These are phyloP conservation scores for Xiphophorus maculatus DNA, from an alignment of 2,113 vertebrate species.

Conservation along the genomic window DNA sequence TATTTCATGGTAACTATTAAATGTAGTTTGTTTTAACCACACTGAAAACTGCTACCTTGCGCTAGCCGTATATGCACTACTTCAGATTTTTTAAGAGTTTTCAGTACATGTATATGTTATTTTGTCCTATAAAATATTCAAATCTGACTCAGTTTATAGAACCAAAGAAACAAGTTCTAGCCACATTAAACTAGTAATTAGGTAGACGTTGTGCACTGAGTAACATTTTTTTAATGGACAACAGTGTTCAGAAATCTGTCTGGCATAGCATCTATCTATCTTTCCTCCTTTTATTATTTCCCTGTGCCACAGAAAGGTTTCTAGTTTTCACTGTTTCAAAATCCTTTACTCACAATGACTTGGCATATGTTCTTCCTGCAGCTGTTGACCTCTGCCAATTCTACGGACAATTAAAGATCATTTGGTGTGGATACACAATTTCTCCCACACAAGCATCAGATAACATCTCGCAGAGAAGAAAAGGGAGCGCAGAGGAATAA, in stretches of 20 bases:
- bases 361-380: slow-evolving; percentile 56
- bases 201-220: no score
- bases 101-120: no score
- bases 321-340: slow-evolving; percentile 27
- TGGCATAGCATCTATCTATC: no score
- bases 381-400: slow-evolving; percentile 66
- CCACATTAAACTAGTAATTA: no score
- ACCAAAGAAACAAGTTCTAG: background rate
- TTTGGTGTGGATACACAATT: slow-evolving; percentile 64
- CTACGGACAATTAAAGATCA: slow-evolving; percentile 71
- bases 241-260: background rate
- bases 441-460: slow-evolving; percentile 73
- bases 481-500: slow-evolving; percentile 54
- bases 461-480: slow-evolving; percentile 62
- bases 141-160: background rate
- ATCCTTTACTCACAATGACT: slow-evolving; percentile 49
- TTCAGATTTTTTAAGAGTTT: no score
- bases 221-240: background rate
- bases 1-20: no score
- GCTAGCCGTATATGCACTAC: no score
- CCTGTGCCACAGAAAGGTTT: background rate
- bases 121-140: background rate
- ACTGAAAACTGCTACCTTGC: no score
- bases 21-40: no score
- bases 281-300: background rate